phyloP scores from a whole-genome alignment of 2,888 invertebrate species.

The Apodemia mormo region DNA sequence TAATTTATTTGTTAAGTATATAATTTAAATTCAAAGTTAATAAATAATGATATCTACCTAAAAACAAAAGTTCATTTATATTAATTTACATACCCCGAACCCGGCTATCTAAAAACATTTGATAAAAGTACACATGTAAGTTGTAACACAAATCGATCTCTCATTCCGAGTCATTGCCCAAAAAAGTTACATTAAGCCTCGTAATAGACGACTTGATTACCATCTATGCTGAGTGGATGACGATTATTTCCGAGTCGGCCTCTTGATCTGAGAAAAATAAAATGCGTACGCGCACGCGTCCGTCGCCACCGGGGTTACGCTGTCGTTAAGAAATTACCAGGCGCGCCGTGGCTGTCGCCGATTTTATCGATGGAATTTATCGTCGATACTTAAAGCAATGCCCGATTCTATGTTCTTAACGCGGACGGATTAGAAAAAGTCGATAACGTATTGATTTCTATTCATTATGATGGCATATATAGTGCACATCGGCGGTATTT shows the following conservation, averaged over 20 bases:
- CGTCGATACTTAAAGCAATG: constrained; percentile 64
- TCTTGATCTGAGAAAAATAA: constrained; percentile 73
- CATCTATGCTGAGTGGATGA: constrained; percentile 78
- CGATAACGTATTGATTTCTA: constrained; percentile 12
- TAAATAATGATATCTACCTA: background rate
- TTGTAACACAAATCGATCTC: constrained; percentile 51
- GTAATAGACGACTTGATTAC: constrained; percentile 79
- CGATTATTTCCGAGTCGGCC: constrained; percentile 77
- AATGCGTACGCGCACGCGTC: constrained; percentile 75
- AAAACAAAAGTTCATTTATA: background rate
- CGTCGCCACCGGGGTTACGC: constrained; percentile 77
- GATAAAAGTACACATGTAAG: constrained; percentile 39
- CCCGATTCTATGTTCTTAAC: constrained; percentile 52
- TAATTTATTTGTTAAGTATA: too few relatives aligned
- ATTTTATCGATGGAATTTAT: constrained; percentile 82
- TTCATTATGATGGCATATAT: background rate
- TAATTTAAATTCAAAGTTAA: too few relatives aligned
- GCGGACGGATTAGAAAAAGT: constrained; percentile 43
- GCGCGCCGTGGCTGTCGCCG: constrained; percentile 71
- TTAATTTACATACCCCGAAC: constrained; percentile 5
- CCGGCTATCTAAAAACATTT: constrained; percentile 26
- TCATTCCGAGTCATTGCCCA: constrained; percentile 58
- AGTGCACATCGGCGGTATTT: background rate
- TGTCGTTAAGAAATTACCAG: constrained; percentile 80
- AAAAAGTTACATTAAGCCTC: constrained; percentile 75